Evolutionary conservation across 2,797 vertebrate species (phyloP).

Genomic region (Hirundo rustica): DNA sequence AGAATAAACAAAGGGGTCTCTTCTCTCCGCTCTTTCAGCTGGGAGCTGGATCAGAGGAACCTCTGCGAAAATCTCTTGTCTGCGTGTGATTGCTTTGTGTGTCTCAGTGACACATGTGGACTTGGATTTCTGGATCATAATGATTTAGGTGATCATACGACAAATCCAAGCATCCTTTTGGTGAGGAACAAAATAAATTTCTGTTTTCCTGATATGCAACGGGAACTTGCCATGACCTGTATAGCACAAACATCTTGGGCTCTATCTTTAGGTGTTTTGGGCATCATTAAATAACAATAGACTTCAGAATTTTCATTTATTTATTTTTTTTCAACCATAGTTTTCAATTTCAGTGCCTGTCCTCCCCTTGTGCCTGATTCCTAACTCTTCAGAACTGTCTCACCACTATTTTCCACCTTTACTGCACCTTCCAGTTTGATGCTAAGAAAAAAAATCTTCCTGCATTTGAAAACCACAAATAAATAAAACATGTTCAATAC

Average conservation of each 20-base stretch:
- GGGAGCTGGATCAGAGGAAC: no score
- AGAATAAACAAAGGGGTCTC: no score
- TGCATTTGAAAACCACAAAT: not conserved
- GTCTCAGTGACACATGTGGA: no score
- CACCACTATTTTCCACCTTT: not conserved
- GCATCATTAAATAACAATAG: not conserved
- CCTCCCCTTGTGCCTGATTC: not conserved
- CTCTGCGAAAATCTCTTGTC: no score
- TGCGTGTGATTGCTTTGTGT: no score
- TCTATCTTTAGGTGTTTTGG: not conserved
- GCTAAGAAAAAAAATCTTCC: not conserved
- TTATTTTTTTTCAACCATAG: not conserved
- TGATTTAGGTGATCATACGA: not conserved
- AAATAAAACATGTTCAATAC: rapidly evolving
- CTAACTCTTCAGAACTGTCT: not conserved
- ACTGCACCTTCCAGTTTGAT: not conserved
- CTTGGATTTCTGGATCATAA: not conserved
- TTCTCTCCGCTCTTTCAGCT: no score
- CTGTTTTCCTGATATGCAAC: not conserved
- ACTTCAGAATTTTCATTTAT: not conserved
- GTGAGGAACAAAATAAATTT: not conserved
- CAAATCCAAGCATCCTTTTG: not conserved
- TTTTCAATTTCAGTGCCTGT: not conserved
- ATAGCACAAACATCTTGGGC: not conserved
- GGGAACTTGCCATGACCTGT: not conserved